Evolutionary conservation across 2,113 vertebrate species (phyloP), one percentile per base, ranked within the genome.

Genomic region (Alectura lathami): DNA sequence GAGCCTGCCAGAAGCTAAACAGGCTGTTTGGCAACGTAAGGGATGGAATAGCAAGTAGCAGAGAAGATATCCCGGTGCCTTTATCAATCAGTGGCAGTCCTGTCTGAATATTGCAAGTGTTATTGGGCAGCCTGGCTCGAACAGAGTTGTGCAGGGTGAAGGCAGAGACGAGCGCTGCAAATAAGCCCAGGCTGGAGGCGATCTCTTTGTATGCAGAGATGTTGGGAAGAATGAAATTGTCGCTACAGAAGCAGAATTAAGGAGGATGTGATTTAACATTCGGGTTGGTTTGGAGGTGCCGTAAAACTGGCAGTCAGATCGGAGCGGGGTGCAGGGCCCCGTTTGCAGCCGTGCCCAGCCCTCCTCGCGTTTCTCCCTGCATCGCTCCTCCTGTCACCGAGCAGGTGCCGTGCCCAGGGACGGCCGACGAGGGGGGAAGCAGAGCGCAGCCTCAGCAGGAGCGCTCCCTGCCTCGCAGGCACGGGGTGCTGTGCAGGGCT

Each of bases 311-410:
- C 14, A 3, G 47, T 11, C 47, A 38, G 32, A 18, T 63, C 9
- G 18, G 48, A 32, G 74, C 32, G 21, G 72, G 38, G 57, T 38
- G 48, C 48, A 36, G 34, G 54, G 30, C 32, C 60, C 53, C 3
- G 0, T 24, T 18, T 1, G 3, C 42, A 13, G 5, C 0, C 11
- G 6, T 29, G 73, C 67, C 53, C 1, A n/a, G 0, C 4, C 2
- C 60, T 13, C 21, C 48, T 23, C 73, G 13, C 66, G 1, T 15
- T 68, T 67, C 73, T 78, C 60, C 2, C 34, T 9, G 84, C 5
- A 3, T 15, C 4, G 12, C 51, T 73, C 84, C 47, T 47, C 30
- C 79, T 59, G 67, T 50, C 4, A 4, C 1, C 5, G 38, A 73
- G 72, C 91, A 77, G 79, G 15, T 12, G 17, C 18, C 13, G 54